Conservation (phyloP, 2,888 invertebrate species). For the Agrotis clavis region DNA sequence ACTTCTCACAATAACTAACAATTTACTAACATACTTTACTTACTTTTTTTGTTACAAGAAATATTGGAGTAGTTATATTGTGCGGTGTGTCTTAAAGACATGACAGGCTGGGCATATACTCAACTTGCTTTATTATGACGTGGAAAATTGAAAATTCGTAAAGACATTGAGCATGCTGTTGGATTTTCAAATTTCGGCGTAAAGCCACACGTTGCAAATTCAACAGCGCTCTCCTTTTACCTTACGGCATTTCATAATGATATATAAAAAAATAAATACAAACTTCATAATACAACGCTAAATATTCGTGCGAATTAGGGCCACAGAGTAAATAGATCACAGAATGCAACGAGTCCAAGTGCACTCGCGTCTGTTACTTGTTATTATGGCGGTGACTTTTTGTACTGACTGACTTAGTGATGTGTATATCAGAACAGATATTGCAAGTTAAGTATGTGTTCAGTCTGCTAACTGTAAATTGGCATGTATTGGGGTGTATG, state of each 20-base stretch:
- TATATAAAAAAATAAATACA: background rate
- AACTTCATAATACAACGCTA: background rate
- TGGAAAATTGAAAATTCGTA: background rate
- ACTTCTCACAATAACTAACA: constrained; percentile 26
- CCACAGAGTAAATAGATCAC: constrained; percentile 6
- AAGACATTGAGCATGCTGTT: background rate
- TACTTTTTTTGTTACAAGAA: background rate
- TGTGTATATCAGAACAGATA: background rate
- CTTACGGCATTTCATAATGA: background rate
- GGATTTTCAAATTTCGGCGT: background rate
- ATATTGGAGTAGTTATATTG: constrained; percentile 14
- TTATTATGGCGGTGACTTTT: background rate
- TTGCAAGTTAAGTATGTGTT: constrained; percentile 12
- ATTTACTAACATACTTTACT: background rate
- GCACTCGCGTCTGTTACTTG: background rate
- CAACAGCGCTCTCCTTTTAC: background rate
- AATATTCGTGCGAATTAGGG: background rate
- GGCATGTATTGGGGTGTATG: constrained; percentile 62
- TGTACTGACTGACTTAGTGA: background rate
- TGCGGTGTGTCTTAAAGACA: constrained; percentile 38
- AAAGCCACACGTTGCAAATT: background rate
- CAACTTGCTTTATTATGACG: background rate
- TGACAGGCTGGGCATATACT: constrained; percentile 18
- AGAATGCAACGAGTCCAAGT: background rate
- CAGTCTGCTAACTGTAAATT: constrained; percentile 18